Evolutionary conservation across 2,888 invertebrate genomes (phyloP).

Genomic region (Papilio elwesi): DNA sequence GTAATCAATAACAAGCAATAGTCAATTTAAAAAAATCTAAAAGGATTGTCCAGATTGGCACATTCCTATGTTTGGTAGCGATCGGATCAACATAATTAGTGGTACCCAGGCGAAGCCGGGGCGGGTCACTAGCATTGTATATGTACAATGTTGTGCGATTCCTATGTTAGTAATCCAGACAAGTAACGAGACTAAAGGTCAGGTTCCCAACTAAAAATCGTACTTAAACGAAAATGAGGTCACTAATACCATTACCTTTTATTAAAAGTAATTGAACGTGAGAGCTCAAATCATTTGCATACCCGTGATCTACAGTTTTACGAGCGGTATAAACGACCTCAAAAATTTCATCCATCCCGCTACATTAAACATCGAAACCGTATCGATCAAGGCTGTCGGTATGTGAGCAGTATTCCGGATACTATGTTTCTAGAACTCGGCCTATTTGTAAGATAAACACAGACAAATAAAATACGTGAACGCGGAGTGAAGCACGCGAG

Average conservation of each 20-base stretch:
- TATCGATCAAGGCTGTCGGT: conserved; percentile 28
- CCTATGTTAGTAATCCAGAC: too few relatives aligned
- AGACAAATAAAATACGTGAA: conserved; percentile 44
- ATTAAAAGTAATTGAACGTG: conserved; percentile 4
- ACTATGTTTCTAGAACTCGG: conserved; percentile 45
- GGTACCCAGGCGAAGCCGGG: too few relatives aligned
- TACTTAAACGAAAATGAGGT: not conserved
- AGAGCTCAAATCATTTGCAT: not conserved
- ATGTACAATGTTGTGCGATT: too few relatives aligned
- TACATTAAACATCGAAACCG: conserved; percentile 24
- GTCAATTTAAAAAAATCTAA: too few relatives aligned
- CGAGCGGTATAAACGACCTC: conserved; percentile 7
- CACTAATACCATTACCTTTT: not conserved
- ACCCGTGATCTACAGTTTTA: conserved; percentile 6
- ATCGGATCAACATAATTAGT: too few relatives aligned
- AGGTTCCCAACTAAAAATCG: too few relatives aligned
- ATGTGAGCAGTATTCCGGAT: conserved; percentile 26
- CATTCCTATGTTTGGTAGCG: too few relatives aligned
- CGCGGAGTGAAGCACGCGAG: conserved; percentile 45
- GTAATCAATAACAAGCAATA: too few relatives aligned
- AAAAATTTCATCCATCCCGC: conserved; percentile 15
- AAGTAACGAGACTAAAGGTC: too few relatives aligned
- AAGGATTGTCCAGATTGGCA: too few relatives aligned
- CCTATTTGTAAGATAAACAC: conserved; percentile 47
- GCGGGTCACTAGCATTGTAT: too few relatives aligned